phyloP scores from a whole-genome alignment of 2,113 vertebrate species.

The Mastomys coucha region DNA sequence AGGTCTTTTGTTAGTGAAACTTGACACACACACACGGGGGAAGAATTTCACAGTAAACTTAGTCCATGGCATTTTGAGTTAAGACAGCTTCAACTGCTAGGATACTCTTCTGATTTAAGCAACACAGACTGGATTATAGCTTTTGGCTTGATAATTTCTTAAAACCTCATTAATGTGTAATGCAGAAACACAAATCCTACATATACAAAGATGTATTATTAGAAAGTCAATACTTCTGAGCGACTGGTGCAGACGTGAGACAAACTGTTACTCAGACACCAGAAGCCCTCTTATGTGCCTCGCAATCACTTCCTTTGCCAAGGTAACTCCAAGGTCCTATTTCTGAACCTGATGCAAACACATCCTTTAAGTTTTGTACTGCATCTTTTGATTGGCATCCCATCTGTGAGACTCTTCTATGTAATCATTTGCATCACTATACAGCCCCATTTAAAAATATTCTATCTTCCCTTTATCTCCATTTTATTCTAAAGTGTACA shows the following conservation, averaged over 20 bases:
- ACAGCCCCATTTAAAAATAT: constrained; percentile 17
- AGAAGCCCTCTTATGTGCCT: neutral
- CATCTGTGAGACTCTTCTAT: neutral
- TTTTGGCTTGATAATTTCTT: constrained; percentile 19
- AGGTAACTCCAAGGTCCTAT: neutral
- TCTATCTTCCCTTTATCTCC: neutral
- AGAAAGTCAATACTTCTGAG: constrained; percentile 14
- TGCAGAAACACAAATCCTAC: constrained; percentile 24
- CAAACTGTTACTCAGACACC: neutral
- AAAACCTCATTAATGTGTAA: constrained; percentile 32
- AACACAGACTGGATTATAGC: neutral
- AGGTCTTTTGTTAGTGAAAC: neutral
- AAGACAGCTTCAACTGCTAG: neutral
- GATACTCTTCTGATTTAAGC: neutral
- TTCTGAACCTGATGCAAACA: constrained; percentile 30
- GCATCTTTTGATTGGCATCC: neutral
- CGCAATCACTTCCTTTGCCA: neutral
- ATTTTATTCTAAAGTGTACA: neutral
- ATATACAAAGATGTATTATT: neutral
- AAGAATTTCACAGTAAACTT: neutral
- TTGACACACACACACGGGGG: neutral
- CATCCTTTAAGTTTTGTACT: neutral
- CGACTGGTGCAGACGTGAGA: constrained; percentile 3
- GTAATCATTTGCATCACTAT: neutral
- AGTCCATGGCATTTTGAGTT: neutral